Evolutionary conservation across 2,113 vertebrate genomes (phyloP), one percentile per base, ranked within the genome.

Genomic region (Hemicordylus capensis): DNA sequence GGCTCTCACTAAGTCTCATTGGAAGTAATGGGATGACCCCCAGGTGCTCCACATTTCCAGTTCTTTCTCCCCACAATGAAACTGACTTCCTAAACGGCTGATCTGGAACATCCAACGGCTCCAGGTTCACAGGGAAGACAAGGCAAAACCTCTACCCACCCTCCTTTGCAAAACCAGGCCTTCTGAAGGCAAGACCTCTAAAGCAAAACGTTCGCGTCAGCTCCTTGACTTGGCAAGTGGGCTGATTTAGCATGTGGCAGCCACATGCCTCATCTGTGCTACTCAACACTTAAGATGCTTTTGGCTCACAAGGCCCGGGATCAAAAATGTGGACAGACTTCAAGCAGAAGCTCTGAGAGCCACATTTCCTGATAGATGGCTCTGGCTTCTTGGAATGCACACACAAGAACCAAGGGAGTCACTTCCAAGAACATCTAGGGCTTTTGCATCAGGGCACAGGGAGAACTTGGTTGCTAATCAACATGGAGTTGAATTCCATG

Each of bases 201-300:
- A n/a, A n/a, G n/a, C n/a, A n/a, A n/a, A n/a, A n/a, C 42, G 90
- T 42, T 31, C 72, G 72, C 34, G 87, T 26, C 58, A 83, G 61
- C 44, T 56, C n/a, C 58, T 63, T 46, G 37, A 46, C 37, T 76
- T 77, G 83, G 63, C 61, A 67, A 56, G 24, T 14, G 19, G 46
- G 31, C 84, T 67, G n/a, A 70, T 31, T 67, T 66, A 1, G 7
- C 20, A 70, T 39, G 7, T 90, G 85, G 88, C 76, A 84, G 84
- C 88, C 86, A 88, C 51, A 1, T 88, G 89, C 80, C 85, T 76
- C 59, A 5, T 34, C 39, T 3, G 67, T 87, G 82, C 82, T 48
- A 84, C 84, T 67, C 86, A 26, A 37, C 87, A 82, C 88, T 89
- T 84, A 85, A 92, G 86, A 54, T 4, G 3, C 85, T 90, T 81